Evolutionary conservation across 1,140 invertebrate genomes (phyloP), one percentile per base, ranked within the genome.

Genomic region (Euglossa dilemma): DNA sequence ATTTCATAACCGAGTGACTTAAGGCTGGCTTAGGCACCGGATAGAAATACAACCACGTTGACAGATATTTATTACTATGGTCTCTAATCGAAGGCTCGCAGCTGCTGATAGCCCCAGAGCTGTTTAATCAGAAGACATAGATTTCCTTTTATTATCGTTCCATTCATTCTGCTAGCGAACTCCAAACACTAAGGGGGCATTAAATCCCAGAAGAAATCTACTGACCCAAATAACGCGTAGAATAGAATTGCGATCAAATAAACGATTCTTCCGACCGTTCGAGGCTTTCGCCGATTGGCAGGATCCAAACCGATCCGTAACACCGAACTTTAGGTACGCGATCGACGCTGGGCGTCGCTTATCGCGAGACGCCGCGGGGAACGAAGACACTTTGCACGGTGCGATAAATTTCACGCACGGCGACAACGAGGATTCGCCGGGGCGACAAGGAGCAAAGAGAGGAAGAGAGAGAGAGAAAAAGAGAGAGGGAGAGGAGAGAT

Each of bases 101-200:
- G 45, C 14, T 14, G 69, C 8, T 25, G 12, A 54, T 47, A 50
- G 20, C 20, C 23, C 23, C 18, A 4, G 2, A 23, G 36, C 16
- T 23, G 47, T 71, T 54, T 45, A 28, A 36, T 54, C 25, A 14
- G 28, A 28, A 71, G 47, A 20, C 50, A 18, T 50, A 69, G 14
- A 16, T 47, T 69, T 47, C 66, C 45, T 25, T 69, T 23, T 69
- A 69, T 69, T 47, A 69, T 69, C 14, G n/a, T 69, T 69, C 66
- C 47, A 70, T 52, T 28, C 47, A 43, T 64, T 43, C 63, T 45
- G 5, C 64, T 45, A 11, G 23, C 11, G 45, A 67, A 45, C 8
- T 47, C 6, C 45, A 70, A 70, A 36, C 28, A n/a, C 18, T 23
- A 43, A 43, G 57, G 11, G 52, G 56, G 12, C 71, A n/a, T 23